phyloP scores from a whole-genome alignment of 2,888 invertebrate genomes.

The Hedychridium roseum region DNA sequence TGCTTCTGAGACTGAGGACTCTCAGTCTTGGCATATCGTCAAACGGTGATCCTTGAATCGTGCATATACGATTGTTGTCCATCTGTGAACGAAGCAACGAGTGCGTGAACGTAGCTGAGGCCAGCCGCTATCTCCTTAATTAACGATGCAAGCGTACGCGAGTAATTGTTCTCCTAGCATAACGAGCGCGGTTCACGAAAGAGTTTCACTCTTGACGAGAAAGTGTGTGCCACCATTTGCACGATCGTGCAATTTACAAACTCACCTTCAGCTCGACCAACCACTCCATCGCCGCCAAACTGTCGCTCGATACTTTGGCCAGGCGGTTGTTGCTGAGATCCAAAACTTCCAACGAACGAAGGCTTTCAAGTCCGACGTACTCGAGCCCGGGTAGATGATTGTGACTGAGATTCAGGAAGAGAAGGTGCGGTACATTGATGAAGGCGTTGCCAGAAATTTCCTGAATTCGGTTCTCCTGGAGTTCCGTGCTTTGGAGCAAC shows the following conservation, averaged over 20 bases:
- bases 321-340: conserved; percentile 85
- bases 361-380: conserved; percentile 75
- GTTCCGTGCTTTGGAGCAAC: conserved; percentile 75
- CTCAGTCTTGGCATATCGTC: conserved; percentile 85
- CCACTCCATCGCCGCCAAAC: conserved; percentile 82
- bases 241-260: neutral
- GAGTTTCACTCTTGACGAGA: conserved; percentile 56
- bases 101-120: neutral
- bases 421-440: conserved; percentile 78
- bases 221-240: conserved; percentile 31
- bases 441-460: conserved; percentile 80
- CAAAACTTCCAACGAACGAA: conserved; percentile 83
- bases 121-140: conserved; percentile 39
- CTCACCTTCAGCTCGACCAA: conserved; percentile 79
- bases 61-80: conserved; percentile 84
- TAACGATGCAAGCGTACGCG: conserved; percentile 44
- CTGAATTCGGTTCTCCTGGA: conserved; percentile 81
- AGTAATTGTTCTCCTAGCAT: conserved; percentile 46
- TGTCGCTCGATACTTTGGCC: conserved; percentile 71
- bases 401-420: conserved; percentile 83
- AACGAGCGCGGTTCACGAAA: conserved; percentile 42
- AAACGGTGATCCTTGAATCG: conserved; percentile 81
- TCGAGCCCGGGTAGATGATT: conserved; percentile 81
- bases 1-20: conserved; percentile 79
- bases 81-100: conserved; percentile 63